Evolutionary conservation across 2,888 invertebrate genomes (phyloP), one percentile per base, ranked within the genome.

Genomic region (Oscheius sp.): DNA sequence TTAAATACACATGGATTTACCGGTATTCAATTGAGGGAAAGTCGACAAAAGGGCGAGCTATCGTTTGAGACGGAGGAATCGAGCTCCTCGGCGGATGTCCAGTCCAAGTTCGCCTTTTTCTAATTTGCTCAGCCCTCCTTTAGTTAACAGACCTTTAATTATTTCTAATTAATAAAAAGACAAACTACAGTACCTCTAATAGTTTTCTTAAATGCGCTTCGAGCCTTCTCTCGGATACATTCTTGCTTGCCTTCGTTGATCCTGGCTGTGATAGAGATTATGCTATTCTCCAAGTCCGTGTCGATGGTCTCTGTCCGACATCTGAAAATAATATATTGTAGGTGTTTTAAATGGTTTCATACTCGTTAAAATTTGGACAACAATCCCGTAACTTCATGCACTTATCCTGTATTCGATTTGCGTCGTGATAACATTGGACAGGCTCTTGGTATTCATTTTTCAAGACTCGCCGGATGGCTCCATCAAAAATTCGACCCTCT

Each of bases 291-390:
- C 21, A 74, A 63, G 13, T 74, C 76, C 12, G 76, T 74, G 64
- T 83, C 83, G 21, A 83, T 71, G 1, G 79, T 78, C 69, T 76
- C 75, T 55, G 81, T 80, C 6, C 83, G 83, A 58, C 83, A 83
- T 68, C 83, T 83, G 69, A 58, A 79, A 68, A n/a, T 12, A n/a
- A 18, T 3, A 5, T 53, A 29, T 35, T 53, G 27, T 25, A 3
- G 46, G 13, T 1, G 18, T 7, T 2, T 25, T 46, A n/a, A 6
- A 27, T 1, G 25, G 41, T 2, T n/a, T 1, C 77, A 55, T 35
- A 81, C 82, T 76, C 71, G 58, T 83, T 80, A 63, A 80, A 83
- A 49, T 83, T 78, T 16, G 83, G 83, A 68, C 83, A 83, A 70
- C 83, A 83, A 41, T 80, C 76, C 18, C 81, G 63, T 35, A 83